Base-by-base conservation (phyloP, 2,888 invertebrate genomes). In the Aplocera efformata region DNA sequence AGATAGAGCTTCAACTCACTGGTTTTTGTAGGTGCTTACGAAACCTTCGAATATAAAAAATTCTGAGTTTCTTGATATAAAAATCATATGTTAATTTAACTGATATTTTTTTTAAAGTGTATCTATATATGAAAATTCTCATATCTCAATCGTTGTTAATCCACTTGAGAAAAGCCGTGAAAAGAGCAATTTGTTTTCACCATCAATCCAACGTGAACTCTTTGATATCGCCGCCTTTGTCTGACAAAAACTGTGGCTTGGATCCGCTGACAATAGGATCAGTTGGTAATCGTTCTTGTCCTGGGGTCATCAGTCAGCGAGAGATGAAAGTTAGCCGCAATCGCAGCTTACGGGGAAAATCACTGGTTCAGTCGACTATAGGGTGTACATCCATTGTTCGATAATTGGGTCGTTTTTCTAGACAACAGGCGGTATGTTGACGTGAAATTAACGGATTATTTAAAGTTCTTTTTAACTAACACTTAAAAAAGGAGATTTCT, bases 231-330 rank as follows among this genome's bases (percentile, higher is more conserved):
- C 79, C 81, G 79, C 57, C 56, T 71, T 79, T 83, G 79, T 83
- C 67, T 58, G 44, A 50, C 38, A 43, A 59, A 63, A 66, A 63
- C 56, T 67, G 69, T 74, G 70, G 72, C 72, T 76, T 35, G 36
- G 32, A 26, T 75, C 70, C 46, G 67, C 74, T 70, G 57, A 80
- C 81, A 79, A 79, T 74, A 70, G 70, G 69, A 68, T 72, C 68
- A 68, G 68, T 55, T 70, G 73, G 78, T 81, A 77, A 80, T 83
- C 78, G 72, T 72, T 79, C 73, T 62, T 72, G 80, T 77, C 79
- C 79, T 76, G 76, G 69, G 75, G 73, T 77, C 83, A 84, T 84
- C 83, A 82, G 72, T 85, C 84, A 84, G 74, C 55, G 61, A 52
- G 63, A 75, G 74, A 82, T 80, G 79, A 82, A 80, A 79, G 70